Percentiles rank a stretch among this genome's conserved stretches.
These are phyloP conservation scores for Trogon surrucura DNA, from an alignment of 2,113 vertebrate species.

Conservation along the genomic window DNA sequence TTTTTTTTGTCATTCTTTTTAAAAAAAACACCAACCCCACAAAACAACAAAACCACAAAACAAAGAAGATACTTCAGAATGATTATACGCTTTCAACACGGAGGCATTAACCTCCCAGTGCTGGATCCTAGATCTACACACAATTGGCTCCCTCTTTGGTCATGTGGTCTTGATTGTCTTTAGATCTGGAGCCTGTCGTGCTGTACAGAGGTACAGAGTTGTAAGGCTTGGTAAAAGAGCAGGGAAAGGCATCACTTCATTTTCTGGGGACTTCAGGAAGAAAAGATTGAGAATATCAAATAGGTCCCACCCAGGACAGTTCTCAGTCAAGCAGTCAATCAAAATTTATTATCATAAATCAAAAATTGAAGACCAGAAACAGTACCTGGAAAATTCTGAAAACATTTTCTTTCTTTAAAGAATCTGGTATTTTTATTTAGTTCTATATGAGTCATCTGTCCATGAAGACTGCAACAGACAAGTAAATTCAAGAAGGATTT, in stretches of 20 bases:
- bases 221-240: slow-evolving; percentile 7
- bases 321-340: neutral
- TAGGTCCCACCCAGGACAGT: neutral
- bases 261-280: neutral
- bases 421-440: neutral
- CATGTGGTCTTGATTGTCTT: slow-evolving; percentile 82
- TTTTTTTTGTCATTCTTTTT: slow-evolving; percentile 22
- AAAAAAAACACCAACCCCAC: neutral
- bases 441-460: neutral
- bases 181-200: slow-evolving; percentile 59
- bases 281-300: neutral
- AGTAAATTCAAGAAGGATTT: neutral
- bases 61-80: slow-evolving; percentile 74
- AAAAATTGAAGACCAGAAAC: neutral
- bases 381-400: neutral
- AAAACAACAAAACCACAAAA: slow-evolving; percentile 34
- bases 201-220: neutral
- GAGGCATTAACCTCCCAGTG: slow-evolving; percentile 84
- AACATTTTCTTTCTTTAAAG: neutral
- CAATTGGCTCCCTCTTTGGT: slow-evolving; percentile 81
- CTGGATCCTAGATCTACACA: slow-evolving; percentile 72
- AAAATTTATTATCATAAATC: neutral
- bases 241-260: neutral
- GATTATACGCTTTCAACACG: slow-evolving; percentile 80
- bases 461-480: neutral